Conservation (phyloP, 2,113 vertebrate species). For the Cairina moschata region DNA sequence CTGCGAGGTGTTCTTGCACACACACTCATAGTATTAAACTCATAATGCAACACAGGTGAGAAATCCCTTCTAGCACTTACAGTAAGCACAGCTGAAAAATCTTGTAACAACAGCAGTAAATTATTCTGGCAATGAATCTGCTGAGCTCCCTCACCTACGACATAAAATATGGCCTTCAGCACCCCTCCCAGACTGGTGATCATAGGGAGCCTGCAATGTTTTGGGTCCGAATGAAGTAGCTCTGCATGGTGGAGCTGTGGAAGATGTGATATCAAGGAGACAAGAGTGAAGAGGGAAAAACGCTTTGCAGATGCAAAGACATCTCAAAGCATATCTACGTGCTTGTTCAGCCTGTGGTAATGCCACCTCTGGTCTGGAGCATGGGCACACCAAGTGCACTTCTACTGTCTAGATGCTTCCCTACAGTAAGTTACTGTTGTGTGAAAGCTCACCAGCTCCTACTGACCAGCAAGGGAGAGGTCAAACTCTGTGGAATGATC, state of each 20-base stretch:
- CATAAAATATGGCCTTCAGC: background rate
- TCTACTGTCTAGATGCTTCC: background rate
- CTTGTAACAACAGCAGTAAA: conserved; percentile 23
- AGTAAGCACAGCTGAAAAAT: conserved; percentile 24
- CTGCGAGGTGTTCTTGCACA: background rate
- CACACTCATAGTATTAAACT: background rate
- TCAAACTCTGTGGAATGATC: background rate
- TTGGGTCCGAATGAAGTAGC: background rate
- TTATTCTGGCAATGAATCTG: conserved; percentile 1
- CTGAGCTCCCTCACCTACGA: background rate
- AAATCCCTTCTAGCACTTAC: background rate
- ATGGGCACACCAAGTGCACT: fast-evolving
- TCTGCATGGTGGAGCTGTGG: background rate
- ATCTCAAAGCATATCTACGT: background rate
- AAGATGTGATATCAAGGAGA: background rate
- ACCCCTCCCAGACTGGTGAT: background rate
- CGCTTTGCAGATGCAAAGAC: background rate
- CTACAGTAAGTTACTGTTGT: background rate
- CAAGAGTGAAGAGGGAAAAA: background rate
- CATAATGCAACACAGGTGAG: conserved; percentile 30
- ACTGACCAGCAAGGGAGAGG: background rate
- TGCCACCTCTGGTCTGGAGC: background rate
- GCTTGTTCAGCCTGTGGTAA: background rate
- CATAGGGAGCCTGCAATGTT: fast-evolving
- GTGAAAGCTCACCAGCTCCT: background rate